A percentile compares a stretch with the other conserved stretches of the same genome.
phyloP scores from a whole-genome alignment of 2,797 vertebrate genomes.

The Peromyscus eremicus region DNA sequence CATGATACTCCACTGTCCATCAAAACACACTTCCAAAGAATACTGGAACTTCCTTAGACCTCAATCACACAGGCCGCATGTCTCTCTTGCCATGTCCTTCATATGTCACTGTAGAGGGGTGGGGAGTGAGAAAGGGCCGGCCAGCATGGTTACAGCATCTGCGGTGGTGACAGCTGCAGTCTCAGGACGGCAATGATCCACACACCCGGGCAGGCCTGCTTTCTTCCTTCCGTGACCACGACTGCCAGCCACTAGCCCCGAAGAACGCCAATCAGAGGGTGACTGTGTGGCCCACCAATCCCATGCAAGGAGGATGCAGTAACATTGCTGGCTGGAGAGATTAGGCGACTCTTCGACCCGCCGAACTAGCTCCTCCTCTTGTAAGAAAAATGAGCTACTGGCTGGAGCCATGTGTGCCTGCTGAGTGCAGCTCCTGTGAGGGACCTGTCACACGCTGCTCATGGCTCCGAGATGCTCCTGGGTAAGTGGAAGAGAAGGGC shows the following conservation, averaged over 20 bases:
- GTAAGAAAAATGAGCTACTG: not conserved
- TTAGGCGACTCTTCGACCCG: not conserved
- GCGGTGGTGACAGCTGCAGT: not conserved
- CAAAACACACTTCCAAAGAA: not conserved
- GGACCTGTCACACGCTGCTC: not conserved
- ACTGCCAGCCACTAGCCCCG: not conserved
- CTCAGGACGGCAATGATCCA: not conserved
- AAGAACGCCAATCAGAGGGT: not conserved
- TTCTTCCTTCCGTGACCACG: not conserved
- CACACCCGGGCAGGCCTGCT: rapidly evolving
- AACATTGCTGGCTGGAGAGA: not conserved
- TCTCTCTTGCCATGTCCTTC: not conserved
- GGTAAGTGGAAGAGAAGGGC: not conserved
- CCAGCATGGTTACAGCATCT: rapidly evolving
- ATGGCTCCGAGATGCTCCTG: not conserved
- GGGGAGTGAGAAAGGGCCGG: rapidly evolving
- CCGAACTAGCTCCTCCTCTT: not conserved
- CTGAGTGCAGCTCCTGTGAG: not conserved
- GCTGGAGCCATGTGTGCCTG: not conserved
- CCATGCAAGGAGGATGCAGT: rapidly evolving
- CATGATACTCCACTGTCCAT: not conserved
- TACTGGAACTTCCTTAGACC: not conserved
- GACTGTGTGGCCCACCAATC: rapidly evolving
- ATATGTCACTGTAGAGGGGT: not conserved
- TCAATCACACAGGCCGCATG: not conserved